Percentiles rank a stretch among this genome's conserved stretches.
Evolutionary conservation across 1,140 invertebrate species (phyloP).

Genomic region (Leptinotarsa lineolata): DNA sequence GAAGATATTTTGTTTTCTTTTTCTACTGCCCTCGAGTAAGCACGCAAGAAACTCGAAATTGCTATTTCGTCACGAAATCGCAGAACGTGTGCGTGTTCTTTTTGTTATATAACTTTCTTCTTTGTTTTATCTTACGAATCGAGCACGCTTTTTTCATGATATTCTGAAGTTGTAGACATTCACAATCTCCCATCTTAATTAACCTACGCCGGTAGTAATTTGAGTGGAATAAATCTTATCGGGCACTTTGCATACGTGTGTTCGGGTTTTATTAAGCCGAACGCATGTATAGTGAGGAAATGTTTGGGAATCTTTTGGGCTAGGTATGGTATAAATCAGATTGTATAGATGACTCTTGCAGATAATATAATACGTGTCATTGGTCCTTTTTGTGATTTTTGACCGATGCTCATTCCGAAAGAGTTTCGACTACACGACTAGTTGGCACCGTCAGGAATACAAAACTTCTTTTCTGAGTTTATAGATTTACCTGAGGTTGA

Average conservation of each 20-base stretch:
- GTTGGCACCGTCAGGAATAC: too few species aligned
- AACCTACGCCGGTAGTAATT: background rate
- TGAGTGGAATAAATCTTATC: constrained; percentile 6
- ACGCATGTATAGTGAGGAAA: too few species aligned
- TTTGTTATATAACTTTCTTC: constrained; percentile 6
- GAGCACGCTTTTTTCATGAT: constrained; percentile 5
- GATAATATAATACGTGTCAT: too few species aligned
- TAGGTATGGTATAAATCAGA: too few species aligned
- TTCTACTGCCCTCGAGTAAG: background rate
- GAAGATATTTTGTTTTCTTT: background rate
- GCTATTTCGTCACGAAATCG: constrained; percentile 8
- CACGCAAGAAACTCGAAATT: background rate
- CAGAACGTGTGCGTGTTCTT: background rate
- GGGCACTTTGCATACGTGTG: background rate
- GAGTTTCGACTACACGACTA: too few species aligned
- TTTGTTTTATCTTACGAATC: background rate
- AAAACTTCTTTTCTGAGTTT: too few species aligned
- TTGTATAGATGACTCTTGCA: too few species aligned
- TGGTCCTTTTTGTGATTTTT: too few species aligned
- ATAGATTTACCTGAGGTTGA: too few species aligned
- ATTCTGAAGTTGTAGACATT: background rate
- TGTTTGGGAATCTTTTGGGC: too few species aligned
- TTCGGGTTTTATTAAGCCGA: background rate
- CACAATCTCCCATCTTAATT: constrained; percentile 1
- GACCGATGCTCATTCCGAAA: too few species aligned